Conservation (phyloP, 2,888 invertebrate genomes). For the Agriopis leucophaearia region DNA sequence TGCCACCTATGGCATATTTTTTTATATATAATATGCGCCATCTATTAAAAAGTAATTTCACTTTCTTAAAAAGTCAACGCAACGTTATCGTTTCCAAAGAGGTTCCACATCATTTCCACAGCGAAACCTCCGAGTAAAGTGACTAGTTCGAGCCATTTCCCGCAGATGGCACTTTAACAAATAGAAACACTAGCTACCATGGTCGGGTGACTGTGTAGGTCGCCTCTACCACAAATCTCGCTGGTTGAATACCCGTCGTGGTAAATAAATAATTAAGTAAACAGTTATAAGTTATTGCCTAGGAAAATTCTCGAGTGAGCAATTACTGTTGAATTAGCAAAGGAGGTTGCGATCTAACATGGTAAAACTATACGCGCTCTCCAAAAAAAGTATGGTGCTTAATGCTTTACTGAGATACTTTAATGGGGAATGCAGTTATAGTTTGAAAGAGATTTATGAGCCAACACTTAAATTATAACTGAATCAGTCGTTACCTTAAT, state of each 20-base stretch:
- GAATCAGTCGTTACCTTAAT: no score
- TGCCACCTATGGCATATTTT: no score
- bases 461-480: no score
- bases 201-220: slow-evolving; percentile 1
- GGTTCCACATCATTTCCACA: background rate
- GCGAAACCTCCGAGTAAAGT: background rate
- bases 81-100: background rate
- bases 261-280: background rate
- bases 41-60: background rate
- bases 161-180: slow-evolving; percentile 23
- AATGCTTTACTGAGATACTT: no score
- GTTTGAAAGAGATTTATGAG: no score
- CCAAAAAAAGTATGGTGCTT: no score
- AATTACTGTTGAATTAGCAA: no score
- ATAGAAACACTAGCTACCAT: background rate
- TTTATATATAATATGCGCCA: no score
- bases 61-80: background rate
- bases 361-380: no score
- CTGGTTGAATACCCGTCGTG: slow-evolving; percentile 2
- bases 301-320: background rate
- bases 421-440: no score
- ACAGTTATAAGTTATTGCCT: background rate
- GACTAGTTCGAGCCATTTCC: background rate
- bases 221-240: background rate
- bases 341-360: no score